phyloP scores from a whole-genome alignment of 2,888 invertebrate species.

The Drosophila macrospina region DNA sequence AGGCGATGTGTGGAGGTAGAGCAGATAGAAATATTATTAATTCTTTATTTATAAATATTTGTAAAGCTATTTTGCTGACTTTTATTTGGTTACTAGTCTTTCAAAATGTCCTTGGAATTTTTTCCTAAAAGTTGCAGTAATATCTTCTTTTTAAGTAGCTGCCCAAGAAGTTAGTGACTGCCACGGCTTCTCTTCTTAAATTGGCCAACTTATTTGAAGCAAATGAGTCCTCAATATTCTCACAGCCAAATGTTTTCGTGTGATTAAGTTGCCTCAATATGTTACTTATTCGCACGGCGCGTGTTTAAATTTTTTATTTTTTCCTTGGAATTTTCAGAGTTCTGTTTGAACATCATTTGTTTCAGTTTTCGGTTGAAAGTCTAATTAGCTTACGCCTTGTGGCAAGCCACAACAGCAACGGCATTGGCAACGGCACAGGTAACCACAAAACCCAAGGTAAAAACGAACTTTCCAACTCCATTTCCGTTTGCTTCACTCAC shows the following conservation, averaged over 20 bases:
- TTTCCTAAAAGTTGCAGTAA: no score
- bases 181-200: no score
- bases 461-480: slow-evolving; percentile 50
- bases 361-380: slow-evolving; percentile 58
- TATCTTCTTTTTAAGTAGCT: no score
- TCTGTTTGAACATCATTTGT: slow-evolving; percentile 47
- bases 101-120: no score
- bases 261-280: slow-evolving; percentile 12
- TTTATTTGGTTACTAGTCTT: no score
- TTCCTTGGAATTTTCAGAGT: neutral
- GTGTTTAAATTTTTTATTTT: slow-evolving; percentile 13
- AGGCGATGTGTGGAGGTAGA: no score
- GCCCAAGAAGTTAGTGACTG: no score
- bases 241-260: neutral
- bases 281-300: neutral
- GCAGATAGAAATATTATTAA: no score
- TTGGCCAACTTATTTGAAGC: neutral
- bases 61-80: no score
- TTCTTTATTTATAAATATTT: no score
- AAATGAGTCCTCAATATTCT: neutral
- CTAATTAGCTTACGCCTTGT: slow-evolving; percentile 77
- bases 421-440: slow-evolving; percentile 13
- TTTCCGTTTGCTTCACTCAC: slow-evolving; percentile 39
- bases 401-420: slow-evolving; percentile 54
- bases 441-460: slow-evolving; percentile 18